Conservation (phyloP, 2,888 invertebrate genomes). For the Nymphalis urticae region DNA sequence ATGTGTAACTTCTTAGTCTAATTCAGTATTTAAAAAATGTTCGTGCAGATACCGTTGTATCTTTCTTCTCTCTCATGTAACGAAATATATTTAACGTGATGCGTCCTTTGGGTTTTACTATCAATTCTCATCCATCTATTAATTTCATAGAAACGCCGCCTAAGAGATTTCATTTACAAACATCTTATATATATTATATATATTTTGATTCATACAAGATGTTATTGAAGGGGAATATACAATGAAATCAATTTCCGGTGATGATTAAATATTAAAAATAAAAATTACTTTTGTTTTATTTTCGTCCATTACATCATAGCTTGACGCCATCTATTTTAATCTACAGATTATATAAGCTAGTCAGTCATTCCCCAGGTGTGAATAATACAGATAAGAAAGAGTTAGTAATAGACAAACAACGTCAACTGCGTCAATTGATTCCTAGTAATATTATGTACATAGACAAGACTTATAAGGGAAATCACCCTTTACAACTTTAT, state of each 20-base stretch:
- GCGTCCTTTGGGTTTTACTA: too few species aligned
- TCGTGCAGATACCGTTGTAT: too few species aligned
- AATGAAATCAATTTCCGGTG: background rate
- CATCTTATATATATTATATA: too few species aligned
- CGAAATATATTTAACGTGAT: too few species aligned
- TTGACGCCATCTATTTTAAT: background rate
- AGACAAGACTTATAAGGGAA: background rate
- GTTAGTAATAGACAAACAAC: slow-evolving; percentile 9
- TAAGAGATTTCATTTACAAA: too few species aligned
- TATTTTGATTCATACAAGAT: too few species aligned
- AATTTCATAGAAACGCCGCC: too few species aligned
- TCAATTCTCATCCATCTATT: too few species aligned
- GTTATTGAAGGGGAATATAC: background rate
- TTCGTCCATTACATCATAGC: background rate
- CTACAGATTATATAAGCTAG: background rate
- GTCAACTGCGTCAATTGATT: slow-evolving; percentile 1
- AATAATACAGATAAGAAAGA: slow-evolving; percentile 3
- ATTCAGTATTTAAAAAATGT: too few species aligned
- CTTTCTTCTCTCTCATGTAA: too few species aligned
- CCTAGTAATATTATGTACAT: background rate
- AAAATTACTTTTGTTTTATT: background rate
- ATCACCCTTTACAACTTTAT: background rate
- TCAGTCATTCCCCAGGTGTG: slow-evolving; percentile 8
- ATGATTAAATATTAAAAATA: slow-evolving; percentile 3
- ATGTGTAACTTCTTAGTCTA: too few species aligned